Evolutionary conservation across 1,140 invertebrate genomes (phyloP).

Genomic region (Elysia chlorotica): DNA sequence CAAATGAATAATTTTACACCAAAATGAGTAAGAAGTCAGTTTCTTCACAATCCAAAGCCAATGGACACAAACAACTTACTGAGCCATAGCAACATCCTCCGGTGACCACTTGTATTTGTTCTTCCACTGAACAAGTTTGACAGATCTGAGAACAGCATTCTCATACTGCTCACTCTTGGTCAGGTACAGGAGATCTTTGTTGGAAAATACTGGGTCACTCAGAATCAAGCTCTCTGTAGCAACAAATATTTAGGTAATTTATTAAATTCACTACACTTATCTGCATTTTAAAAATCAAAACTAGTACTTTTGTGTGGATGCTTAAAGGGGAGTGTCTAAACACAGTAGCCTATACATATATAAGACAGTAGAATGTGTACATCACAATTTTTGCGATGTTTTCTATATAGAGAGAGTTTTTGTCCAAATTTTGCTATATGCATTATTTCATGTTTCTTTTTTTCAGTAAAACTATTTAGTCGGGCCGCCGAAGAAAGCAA

Average conservation of each 20-base stretch:
- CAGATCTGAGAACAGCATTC: slow-evolving; percentile 29
- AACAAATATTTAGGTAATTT: not conserved
- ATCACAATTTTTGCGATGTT: no score
- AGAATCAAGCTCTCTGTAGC: slow-evolving; percentile 30
- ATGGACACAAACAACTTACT: slow-evolving; percentile 22
- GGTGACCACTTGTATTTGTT: slow-evolving; percentile 30
- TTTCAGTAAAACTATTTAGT: no score
- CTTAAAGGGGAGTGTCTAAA: not conserved
- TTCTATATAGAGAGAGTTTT: not conserved
- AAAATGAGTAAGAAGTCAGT: no score
- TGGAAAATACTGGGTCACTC: slow-evolving; percentile 28
- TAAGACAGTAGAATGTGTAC: no score
- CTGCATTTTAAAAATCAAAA: not conserved
- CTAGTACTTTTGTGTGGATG: not conserved
- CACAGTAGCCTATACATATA: no score
- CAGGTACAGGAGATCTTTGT: slow-evolving; percentile 18
- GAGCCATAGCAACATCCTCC: slow-evolving; percentile 25
- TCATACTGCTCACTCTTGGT: slow-evolving; percentile 30
- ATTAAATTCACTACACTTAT: not conserved
- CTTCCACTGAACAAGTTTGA: slow-evolving; percentile 33
- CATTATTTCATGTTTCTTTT: no score
- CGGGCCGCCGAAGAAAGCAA: no score
- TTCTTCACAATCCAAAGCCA: no score
- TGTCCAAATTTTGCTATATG: not conserved
- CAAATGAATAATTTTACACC: no score